Evolutionary conservation across 2,113 vertebrate genomes (phyloP).

Genomic region (Triplophysa tibetana): DNA sequence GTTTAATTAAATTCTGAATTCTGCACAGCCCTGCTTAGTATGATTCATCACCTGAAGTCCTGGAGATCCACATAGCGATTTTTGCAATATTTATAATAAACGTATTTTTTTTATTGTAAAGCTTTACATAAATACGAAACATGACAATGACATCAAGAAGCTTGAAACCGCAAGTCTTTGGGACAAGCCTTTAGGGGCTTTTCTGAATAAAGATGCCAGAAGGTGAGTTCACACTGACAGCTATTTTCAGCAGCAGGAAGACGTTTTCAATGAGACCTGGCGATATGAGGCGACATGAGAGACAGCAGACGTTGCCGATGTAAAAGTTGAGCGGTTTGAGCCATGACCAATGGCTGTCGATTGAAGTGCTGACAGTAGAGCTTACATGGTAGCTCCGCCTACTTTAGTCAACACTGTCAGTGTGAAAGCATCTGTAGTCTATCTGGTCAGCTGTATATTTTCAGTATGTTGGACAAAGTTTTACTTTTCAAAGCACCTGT

Average conservation of each 20-base stretch:
- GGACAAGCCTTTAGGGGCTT: not conserved
- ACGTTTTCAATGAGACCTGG: not conserved
- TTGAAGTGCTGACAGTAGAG: not conserved
- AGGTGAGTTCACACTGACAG: not conserved
- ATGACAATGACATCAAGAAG: not conserved
- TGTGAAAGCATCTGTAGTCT: constrained; percentile 1
- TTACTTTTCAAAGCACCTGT: not conserved
- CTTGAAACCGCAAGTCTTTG: not conserved
- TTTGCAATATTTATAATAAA: too few relatives aligned
- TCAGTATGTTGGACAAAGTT: too few relatives aligned
- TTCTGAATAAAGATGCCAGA: not conserved
- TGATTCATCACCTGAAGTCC: too few relatives aligned
- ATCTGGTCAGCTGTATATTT: not conserved
- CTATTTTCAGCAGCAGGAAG: not conserved
- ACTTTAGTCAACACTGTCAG: not conserved
- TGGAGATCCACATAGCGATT: too few relatives aligned
- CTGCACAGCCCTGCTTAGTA: too few relatives aligned
- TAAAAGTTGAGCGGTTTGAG: not conserved
- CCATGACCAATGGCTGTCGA: too few relatives aligned
- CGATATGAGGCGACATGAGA: not conserved
- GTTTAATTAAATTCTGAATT: too few relatives aligned
- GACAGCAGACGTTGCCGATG: not conserved
- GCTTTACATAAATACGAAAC: too few relatives aligned
- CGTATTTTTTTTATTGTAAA: too few relatives aligned
- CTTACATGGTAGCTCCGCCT: not conserved